These are phyloP conservation scores for Cariama cristata DNA, from an alignment of 2,113 vertebrate species.

Conservation along the genomic window DNA sequence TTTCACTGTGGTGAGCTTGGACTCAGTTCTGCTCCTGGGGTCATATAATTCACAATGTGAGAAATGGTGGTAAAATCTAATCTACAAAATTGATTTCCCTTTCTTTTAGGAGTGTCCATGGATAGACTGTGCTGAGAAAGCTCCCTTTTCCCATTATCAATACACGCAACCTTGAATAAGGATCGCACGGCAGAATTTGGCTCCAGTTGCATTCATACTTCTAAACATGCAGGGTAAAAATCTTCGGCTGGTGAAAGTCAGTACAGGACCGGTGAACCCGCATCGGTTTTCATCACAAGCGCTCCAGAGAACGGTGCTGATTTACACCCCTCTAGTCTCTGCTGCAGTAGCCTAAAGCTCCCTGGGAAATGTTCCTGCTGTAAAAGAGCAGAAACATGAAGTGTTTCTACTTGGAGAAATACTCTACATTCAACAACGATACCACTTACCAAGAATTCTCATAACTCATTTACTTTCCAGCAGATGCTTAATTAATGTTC, in stretches of 20 bases:
- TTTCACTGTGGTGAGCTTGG: not conserved
- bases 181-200: not conserved
- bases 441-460: not conserved
- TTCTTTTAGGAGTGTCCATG: not conserved
- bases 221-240: not conserved
- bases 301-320: not conserved
- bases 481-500: conserved; percentile 11
- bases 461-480: conserved; percentile 1
- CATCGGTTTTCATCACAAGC: not conserved
- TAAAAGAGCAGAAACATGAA: not conserved
- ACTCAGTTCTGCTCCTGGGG: not conserved
- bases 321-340: not conserved
- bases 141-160: not conserved
- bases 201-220: not conserved
- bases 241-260: not conserved
- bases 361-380: not conserved
- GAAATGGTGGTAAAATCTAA: not conserved
- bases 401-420: not conserved
- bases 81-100: not conserved
- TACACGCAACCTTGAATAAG: not conserved
- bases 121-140: not conserved
- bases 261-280: not conserved
- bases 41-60: not conserved
- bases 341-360: not conserved
- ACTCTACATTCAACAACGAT: not conserved